These are phyloP conservation scores for Lycaena phlaeas DNA, from an alignment of 2,888 invertebrate species.

Conservation along the genomic window DNA sequence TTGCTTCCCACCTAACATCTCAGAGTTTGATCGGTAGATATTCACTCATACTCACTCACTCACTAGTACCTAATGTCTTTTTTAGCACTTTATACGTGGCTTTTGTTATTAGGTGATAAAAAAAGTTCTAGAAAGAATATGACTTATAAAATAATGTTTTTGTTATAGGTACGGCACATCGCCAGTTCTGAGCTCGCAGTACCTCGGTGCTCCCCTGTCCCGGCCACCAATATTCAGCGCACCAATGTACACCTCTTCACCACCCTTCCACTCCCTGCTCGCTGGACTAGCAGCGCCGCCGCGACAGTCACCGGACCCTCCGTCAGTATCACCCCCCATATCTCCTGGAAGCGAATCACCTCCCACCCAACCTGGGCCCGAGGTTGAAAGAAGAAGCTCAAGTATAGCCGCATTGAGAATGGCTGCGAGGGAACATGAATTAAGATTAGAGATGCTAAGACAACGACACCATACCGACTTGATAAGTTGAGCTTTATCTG, in stretches of 20 bases:
- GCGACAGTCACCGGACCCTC: slow-evolving; percentile 56
- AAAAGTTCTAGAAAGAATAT: not conserved
- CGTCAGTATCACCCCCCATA: slow-evolving; percentile 69
- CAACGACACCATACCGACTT: slow-evolving; percentile 83
- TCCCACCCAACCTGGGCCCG: slow-evolving; percentile 69
- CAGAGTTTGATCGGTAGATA: too few relatives aligned
- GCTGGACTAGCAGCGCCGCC: slow-evolving; percentile 62
- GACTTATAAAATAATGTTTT: not conserved
- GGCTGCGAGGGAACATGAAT: slow-evolving; percentile 91
- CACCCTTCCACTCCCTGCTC: slow-evolving; percentile 56
- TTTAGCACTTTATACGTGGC: not conserved
- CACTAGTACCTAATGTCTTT: too few relatives aligned
- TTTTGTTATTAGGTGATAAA: not conserved
- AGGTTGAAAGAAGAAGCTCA: slow-evolving; percentile 86
- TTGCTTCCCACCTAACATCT: too few relatives aligned
- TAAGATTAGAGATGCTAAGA: slow-evolving; percentile 85
- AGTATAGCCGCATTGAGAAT: slow-evolving; percentile 90
- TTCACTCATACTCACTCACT: too few relatives aligned
- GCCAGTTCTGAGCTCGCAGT: slow-evolving; percentile 55
- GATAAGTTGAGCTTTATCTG: slow-evolving; percentile 82
- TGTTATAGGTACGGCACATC: slow-evolving; percentile 44
- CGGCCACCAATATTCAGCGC: slow-evolving; percentile 72
- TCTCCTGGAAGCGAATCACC: slow-evolving; percentile 70
- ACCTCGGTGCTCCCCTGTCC: slow-evolving; percentile 65
- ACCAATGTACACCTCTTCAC: slow-evolving; percentile 77